Evolutionary conservation across 2,113 vertebrate species (phyloP).

Genomic region (Tragelaphus strepsiceros): DNA sequence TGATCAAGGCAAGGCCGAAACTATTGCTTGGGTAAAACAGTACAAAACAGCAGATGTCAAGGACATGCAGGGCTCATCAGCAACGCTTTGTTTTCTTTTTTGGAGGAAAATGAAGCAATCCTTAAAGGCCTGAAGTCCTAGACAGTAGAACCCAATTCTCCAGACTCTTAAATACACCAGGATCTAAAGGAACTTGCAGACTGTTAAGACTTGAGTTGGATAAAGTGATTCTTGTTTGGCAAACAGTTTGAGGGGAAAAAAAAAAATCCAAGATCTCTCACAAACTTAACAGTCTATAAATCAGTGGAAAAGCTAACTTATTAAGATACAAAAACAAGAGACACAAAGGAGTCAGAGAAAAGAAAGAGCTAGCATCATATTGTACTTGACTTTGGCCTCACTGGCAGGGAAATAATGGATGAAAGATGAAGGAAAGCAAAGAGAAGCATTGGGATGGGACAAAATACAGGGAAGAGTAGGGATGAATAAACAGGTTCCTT

Average conservation of each 20-base stretch:
- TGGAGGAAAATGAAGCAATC: not conserved
- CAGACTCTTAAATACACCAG: not conserved
- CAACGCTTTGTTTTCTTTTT: not conserved
- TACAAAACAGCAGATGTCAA: constrained; percentile 27
- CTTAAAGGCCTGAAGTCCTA: not conserved
- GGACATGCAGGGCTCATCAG: not conserved
- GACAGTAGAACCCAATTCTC: not conserved
- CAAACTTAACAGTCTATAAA: not conserved
- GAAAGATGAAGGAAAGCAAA: not conserved
- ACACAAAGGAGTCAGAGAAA: not conserved
- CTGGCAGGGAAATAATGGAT: not conserved
- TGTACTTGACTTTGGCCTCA: not conserved
- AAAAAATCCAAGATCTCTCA: not conserved
- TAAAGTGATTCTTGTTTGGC: not conserved
- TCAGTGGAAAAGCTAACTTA: not conserved
- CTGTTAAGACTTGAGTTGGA: not conserved
- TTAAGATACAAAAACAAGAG: not conserved
- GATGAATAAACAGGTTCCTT: not conserved
- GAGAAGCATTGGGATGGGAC: not conserved
- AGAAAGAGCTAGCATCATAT: not conserved
- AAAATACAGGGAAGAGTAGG: not conserved
- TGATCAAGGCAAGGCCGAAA: not conserved
- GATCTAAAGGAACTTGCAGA: not conserved
- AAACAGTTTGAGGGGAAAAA: not conserved
- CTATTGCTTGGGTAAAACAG: not conserved